Percentiles rank a stretch among this genome's conserved stretches.
Evolutionary conservation across 1,140 invertebrate genomes (phyloP).

Genomic region (Mizuhopecten yessoensis): DNA sequence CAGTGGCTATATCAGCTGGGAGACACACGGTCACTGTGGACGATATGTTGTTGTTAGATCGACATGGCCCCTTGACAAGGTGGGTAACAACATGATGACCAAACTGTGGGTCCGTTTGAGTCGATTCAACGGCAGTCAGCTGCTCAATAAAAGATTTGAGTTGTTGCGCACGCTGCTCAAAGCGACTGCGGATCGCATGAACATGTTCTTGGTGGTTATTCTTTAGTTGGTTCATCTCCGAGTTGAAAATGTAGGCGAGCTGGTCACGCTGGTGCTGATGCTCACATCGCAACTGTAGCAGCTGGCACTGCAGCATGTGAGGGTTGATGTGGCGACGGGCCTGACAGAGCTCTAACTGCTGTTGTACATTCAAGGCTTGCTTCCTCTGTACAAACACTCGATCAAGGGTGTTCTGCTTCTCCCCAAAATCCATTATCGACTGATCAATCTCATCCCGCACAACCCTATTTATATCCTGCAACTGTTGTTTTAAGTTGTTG

Average conservation of each 20-base stretch:
- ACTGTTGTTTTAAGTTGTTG: conserved; percentile 46
- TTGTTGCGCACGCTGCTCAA: conserved; percentile 35
- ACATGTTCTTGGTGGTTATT: conserved; percentile 42
- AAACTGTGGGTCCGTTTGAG: conserved; percentile 53
- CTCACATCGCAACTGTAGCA: conserved; percentile 48
- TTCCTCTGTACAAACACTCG: background rate
- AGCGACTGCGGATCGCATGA: background rate
- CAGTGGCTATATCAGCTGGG: conserved; percentile 58
- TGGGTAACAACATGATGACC: conserved; percentile 53
- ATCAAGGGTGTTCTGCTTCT: background rate
- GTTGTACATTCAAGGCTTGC: conserved; percentile 41
- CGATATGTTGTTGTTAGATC: conserved; percentile 52
- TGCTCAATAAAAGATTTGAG: conserved; percentile 52
- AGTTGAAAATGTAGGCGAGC: conserved; percentile 19
- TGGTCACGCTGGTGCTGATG: conserved; percentile 45
- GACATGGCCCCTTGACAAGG: conserved; percentile 61
- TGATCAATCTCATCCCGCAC: conserved; percentile 9
- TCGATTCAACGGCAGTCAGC: conserved; percentile 11
- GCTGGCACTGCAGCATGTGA: conserved; percentile 15
- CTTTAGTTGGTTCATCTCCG: background rate
- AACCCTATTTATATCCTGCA: background rate
- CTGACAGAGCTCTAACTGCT: conserved; percentile 47
- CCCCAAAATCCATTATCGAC: background rate
- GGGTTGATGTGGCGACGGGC: conserved; percentile 37
- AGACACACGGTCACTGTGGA: conserved; percentile 60